phyloP scores from a whole-genome alignment of 2,888 invertebrate genomes.

The Agonum fuliginosum region DNA sequence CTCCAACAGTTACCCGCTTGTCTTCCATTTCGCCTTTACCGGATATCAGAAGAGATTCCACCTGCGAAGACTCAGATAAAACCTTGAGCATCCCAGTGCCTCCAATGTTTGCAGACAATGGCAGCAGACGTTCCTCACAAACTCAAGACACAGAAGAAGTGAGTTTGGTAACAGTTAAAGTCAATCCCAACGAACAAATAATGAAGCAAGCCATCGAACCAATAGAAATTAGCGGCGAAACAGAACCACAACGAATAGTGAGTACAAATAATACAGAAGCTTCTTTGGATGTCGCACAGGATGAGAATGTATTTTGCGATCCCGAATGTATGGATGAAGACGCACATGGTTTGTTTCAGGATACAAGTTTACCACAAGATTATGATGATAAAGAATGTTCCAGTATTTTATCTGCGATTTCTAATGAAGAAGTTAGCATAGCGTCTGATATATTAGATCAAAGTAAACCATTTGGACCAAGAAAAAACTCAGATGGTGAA shows the following conservation, averaged over 20 bases:
- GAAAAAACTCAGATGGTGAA: conserved; percentile 73
- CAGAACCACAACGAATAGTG: conserved; percentile 53
- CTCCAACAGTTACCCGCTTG: conserved; percentile 72
- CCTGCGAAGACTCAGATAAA: conserved; percentile 74
- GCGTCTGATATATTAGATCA: conserved; percentile 79
- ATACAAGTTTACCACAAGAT: conserved; percentile 42
- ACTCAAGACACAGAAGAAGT: conserved; percentile 64
- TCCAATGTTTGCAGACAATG: conserved; percentile 82
- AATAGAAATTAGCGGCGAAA: conserved; percentile 29
- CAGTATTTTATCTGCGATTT: conserved; percentile 78
- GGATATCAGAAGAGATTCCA: conserved; percentile 78
- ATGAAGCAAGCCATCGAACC: conserved; percentile 48
- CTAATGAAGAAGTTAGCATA: conserved; percentile 84
- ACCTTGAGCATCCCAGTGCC: conserved; percentile 82
- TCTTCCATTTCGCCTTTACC: conserved; percentile 81
- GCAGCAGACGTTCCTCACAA: conserved; percentile 82
- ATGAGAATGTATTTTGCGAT: conserved; percentile 37
- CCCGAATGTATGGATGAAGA: conserved; percentile 45
- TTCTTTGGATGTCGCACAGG: conserved; percentile 49
- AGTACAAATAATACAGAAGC: conserved; percentile 46
- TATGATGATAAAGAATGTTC: conserved; percentile 76
- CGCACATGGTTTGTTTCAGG: conserved; percentile 49
- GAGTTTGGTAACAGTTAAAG: conserved; percentile 20
- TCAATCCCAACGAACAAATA: conserved; percentile 45
- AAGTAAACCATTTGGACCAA: conserved; percentile 70